Base-by-base conservation (phyloP, 2,113 vertebrate genomes). In the Sylvia atricapilla region DNA sequence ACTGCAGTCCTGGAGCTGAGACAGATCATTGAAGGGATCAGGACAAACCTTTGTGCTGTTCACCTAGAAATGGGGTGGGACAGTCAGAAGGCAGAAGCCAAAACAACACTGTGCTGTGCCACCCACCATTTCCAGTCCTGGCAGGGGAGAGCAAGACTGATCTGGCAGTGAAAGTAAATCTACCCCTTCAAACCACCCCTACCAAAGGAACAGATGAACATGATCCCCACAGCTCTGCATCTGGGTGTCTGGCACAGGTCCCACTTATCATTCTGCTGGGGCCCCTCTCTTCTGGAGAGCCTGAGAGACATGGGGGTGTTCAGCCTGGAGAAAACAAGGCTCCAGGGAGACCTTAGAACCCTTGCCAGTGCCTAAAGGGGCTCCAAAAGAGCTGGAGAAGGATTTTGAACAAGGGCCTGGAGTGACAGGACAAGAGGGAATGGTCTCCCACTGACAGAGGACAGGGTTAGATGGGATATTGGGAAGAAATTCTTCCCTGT, bases 1-100 rank as follows among this genome's bases (percentile, higher is more conserved):
- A 2, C 72, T 60, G 13, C 99, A 98, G 89, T 99, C 98, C 82
- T 97, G 98, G 59, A 99, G 98, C 89, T 98, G 97, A 1, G 95
- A 92, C 7, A 98, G 87, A 0, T 92, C 85, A 8, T 92, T 39
- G 16, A 98, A 69, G 1, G 95, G 90, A 31, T 98, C 59, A 3
- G 59, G 75, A 5, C 92, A 97, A 37, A 98, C 96, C 4, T 92
- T 96, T 7, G 98, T 75, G 83, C 98, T 98, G 96, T 98, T 99
- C 75, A 99, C 97, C 99, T 99, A 83, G 15, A 68, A 76, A 79
- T 2, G 31, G 87, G 9, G 76, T 4, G 50, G 52, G 52, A 63
- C 1, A 15, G 27, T 82, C 89, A 55, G 94, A 33, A 39, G 7
- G 18, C 17, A 74, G 66, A 47, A 50, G 14, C 18, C 25, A 5